A percentile compares a stretch with the other conserved stretches of the same genome.
phyloP scores from a whole-genome alignment of 2,888 invertebrate species.

The Drosophila kokeensis region DNA sequence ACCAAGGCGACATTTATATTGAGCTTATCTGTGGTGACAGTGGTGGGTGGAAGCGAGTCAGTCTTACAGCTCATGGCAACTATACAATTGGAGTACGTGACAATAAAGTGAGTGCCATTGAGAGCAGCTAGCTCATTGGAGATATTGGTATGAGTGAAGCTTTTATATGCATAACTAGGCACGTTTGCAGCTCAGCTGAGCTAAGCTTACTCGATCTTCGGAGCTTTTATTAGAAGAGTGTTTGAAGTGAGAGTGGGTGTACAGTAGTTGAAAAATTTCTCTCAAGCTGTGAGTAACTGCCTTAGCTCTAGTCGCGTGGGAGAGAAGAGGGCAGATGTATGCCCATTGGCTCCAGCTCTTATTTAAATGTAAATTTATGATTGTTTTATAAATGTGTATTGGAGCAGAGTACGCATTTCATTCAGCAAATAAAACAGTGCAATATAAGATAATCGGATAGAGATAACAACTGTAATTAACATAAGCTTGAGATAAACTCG shows the following conservation, averaged over 20 bases:
- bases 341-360: neutral
- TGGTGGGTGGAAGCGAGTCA: neutral
- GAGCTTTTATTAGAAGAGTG: constrained; percentile 1
- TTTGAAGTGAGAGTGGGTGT: neutral
- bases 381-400: neutral
- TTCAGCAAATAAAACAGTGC: neutral
- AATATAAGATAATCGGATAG: neutral
- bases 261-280: neutral
- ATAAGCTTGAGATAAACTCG: neutral
- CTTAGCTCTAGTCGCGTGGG: neutral
- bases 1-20: constrained; percentile 77
- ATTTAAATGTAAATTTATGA: neutral
- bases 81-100: constrained; percentile 54
- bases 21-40: constrained; percentile 66
- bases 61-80: constrained; percentile 17
- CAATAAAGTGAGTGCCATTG: constrained; percentile 42
- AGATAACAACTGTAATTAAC: neutral
- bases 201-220: constrained; percentile 21
- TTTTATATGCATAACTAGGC: constrained; percentile 18
- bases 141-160: constrained; percentile 19
- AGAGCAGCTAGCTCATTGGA: constrained; percentile 22
- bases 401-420: neutral
- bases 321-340: neutral
- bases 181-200: constrained; percentile 19
- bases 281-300: neutral